A percentile compares a stretch with the other conserved stretches of the same genome.
These are phyloP conservation scores for Turdus rufiventris DNA, from an alignment of 2,113 vertebrate species.

Conservation along the genomic window DNA sequence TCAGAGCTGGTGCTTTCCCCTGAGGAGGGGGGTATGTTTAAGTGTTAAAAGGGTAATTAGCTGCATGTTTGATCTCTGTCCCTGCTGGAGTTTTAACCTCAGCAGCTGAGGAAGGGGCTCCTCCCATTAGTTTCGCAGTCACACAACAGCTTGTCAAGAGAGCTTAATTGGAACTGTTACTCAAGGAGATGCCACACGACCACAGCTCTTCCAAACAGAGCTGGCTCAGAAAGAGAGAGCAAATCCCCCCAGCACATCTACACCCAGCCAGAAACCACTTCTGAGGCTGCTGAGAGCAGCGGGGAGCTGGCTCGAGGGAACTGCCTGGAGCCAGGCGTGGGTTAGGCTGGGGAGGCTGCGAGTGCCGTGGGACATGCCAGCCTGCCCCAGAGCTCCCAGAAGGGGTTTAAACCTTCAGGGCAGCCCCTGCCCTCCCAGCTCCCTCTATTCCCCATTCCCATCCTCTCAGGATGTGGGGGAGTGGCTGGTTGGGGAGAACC, in stretches of 20 bases:
- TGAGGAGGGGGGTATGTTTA: constrained; percentile 21
- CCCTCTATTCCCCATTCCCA: background rate
- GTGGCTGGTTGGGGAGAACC: background rate
- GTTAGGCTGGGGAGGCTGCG: background rate
- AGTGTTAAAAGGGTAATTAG: constrained; percentile 67
- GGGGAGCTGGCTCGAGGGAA: constrained; percentile 27
- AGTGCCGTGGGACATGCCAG: background rate
- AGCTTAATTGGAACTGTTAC: constrained; percentile 56
- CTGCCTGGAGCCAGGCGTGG: constrained; percentile 12
- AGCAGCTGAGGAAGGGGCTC: constrained; percentile 46
- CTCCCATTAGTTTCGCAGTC: constrained; percentile 48
- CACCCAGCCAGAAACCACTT: constrained; percentile 61
- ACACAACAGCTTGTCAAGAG: constrained; percentile 59
- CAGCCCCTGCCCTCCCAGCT: background rate
- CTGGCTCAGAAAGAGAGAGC: background rate
- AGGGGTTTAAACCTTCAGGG: background rate
- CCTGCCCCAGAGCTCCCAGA: background rate
- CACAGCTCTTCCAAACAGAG: constrained; percentile 58
- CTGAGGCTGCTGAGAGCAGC: constrained; percentile 43
- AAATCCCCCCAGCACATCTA: constrained; percentile 43
- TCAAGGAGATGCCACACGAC: constrained; percentile 57
- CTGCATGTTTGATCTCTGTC: constrained; percentile 51
- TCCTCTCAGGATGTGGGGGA: background rate
- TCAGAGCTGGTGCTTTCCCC: constrained; percentile 14
- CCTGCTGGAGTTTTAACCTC: constrained; percentile 55